Conservation (phyloP, 2,113 vertebrate species). For the Pelobates fuscus region DNA sequence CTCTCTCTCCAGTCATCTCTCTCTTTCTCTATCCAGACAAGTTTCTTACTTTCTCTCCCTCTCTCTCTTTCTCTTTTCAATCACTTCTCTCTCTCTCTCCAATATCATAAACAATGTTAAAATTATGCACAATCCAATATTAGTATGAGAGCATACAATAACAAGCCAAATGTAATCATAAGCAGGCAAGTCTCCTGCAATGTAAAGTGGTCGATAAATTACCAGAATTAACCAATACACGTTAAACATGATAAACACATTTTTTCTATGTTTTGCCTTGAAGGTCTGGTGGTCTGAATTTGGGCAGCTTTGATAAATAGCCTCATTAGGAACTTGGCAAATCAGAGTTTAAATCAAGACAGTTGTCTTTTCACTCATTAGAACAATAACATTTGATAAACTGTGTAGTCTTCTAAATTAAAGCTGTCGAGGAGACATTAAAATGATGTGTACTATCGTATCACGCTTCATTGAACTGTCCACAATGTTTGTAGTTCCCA, state of each 20-base stretch:
- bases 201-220: no score
- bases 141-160: no score
- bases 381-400: constrained; percentile 14
- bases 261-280: background rate
- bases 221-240: background rate
- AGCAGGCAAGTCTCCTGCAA: no score
- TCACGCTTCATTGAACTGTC: constrained; percentile 26
- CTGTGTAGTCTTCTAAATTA: background rate
- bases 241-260: background rate
- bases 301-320: constrained; percentile 5
- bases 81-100: no score
- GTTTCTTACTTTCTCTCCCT: no score
- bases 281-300: background rate
- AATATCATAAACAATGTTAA: no score
- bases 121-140: no score
- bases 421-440: constrained; percentile 12
- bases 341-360: constrained; percentile 1
- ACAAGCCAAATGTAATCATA: no score
- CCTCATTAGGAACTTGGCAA: constrained; percentile 24
- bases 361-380: constrained; percentile 11
- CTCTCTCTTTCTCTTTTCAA: no score
- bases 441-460: background rate
- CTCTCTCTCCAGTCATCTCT: no score
- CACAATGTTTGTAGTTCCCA: constrained; percentile 18
- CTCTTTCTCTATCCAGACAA: no score